Evolutionary conservation across 2,888 invertebrate genomes (phyloP).

Genomic region (Euspilapteryx auroguttella): DNA sequence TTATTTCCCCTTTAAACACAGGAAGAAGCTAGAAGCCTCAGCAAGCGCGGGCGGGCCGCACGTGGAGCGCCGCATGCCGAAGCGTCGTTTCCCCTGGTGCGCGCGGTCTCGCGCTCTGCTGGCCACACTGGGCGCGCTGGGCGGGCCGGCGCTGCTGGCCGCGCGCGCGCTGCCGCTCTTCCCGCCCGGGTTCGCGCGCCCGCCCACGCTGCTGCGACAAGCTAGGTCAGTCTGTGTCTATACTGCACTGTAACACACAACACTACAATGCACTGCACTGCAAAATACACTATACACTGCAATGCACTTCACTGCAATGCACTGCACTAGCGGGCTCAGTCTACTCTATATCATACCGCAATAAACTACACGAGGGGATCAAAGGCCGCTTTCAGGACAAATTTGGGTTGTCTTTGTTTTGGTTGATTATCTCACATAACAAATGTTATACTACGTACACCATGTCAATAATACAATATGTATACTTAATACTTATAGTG

Average conservation of each 20-base stretch:
- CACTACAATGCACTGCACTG: too few species aligned
- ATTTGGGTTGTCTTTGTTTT: too few species aligned
- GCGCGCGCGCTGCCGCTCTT: constrained; percentile 54
- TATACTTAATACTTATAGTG: too few species aligned
- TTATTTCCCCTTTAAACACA: constrained; percentile 10
- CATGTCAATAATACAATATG: too few species aligned
- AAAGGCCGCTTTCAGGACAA: too few species aligned
- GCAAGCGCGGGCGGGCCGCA: constrained; percentile 32
- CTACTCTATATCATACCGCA: too few species aligned
- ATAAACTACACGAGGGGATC: too few species aligned
- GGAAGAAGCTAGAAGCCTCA: constrained; percentile 35
- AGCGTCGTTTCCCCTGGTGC: constrained; percentile 75
- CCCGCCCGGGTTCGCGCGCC: constrained; percentile 62
- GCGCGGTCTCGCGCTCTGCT: constrained; percentile 19
- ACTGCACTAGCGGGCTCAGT: too few species aligned
- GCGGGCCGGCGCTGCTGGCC: constrained; percentile 39
- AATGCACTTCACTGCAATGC: too few species aligned
- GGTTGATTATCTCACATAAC: too few species aligned
- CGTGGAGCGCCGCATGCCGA: constrained; percentile 63
- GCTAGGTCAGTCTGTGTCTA: constrained; percentile 11
- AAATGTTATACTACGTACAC: too few species aligned
- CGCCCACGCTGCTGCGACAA: constrained; percentile 27
- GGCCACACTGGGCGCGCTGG: constrained; percentile 12
- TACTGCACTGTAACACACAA: neutral
- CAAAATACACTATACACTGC: too few species aligned